Base-by-base conservation (phyloP, 53 echinoderm and acorn worm species). In the Glandiceps talaboti region DNA sequence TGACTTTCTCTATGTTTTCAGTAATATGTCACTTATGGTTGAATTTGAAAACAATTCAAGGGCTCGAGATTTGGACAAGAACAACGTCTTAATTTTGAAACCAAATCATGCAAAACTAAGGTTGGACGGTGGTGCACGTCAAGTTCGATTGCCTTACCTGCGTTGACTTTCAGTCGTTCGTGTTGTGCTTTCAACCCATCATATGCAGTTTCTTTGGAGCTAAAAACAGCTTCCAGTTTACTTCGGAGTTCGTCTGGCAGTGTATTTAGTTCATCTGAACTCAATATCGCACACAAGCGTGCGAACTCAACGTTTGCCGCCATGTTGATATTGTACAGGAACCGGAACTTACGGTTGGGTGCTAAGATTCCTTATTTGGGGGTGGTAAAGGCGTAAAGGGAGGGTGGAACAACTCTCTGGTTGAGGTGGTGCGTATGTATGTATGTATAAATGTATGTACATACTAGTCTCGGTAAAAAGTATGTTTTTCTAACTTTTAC, bases 171-270 rank as follows among this genome's bases (percentile, higher is more conserved):
- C 1, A 92, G 74, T 33, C 88, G 88, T 33, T 90, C 92, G 32
- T 86, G 80, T 79, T 88, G 88, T 25, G 94, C 87, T 78, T 90
- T 94, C 87, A 94, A 73, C 0, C 90, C 79, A 79, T 88, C 90
- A 14, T 84, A 29, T 28, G 80, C 27, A 1, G 88, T 82, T 75
- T 92, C 92, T 20, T 85, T 94, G 0, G 90, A 90, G 33, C 77
- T 74, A 1, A 94, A 81, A 0, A 86, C 33, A 1, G 86, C 84
- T 80, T 94, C 94, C 1, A 94, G 32, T 74, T 88, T 92, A 32
- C 83, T 78, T 33, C 79, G 81, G 0, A 86, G 79, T 26, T 86
- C 84, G 26, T 80, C 81, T 0, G 85, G 73, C 0, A 94, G 64
- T 0, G 78, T 80, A 30, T 88, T 76, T 0, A 94, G 31, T 32